These are phyloP conservation scores for Limnephilus auricula DNA, from an alignment of 2,888 invertebrate genomes.

Conservation along the genomic window DNA sequence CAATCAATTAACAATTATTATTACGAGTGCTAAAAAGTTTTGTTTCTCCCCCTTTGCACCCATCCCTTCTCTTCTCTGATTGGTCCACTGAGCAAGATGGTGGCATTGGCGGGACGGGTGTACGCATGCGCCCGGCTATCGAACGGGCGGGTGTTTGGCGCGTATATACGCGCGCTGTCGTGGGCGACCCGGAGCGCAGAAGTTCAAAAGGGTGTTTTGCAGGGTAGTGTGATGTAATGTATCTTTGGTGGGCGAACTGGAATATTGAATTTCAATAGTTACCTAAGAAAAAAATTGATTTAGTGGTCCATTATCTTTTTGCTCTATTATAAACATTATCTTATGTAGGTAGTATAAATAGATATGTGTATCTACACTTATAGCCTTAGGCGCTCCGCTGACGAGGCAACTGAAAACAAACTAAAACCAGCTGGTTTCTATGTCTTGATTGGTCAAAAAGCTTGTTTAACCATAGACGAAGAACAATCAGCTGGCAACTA, in stretches of 20 bases:
- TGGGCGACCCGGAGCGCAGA: conserved; percentile 52
- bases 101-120: neutral
- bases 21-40: neutral
- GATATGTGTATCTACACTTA: no score
- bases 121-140: conserved; percentile 21
- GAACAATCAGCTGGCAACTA: no score
- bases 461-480: no score
- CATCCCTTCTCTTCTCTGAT: conserved; percentile 7
- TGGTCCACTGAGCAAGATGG: conserved; percentile 24
- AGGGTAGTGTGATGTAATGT: neutral
- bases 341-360: no score
- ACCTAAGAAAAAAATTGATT: neutral
- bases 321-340: no score
- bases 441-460: no score
- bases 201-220: conserved; percentile 21
- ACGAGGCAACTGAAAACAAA: no score
- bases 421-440: no score
- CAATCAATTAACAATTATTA: neutral
- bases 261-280: neutral
- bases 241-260: neutral
- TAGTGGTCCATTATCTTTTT: no score
- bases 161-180: conserved; percentile 50
- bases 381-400: no score
- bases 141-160: conserved; percentile 69
- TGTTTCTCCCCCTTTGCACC: neutral